Percentiles rank a stretch among this genome's conserved stretches.
phyloP scores from a whole-genome alignment of 2,113 vertebrate species.

The Coreoperca whiteheadi region DNA sequence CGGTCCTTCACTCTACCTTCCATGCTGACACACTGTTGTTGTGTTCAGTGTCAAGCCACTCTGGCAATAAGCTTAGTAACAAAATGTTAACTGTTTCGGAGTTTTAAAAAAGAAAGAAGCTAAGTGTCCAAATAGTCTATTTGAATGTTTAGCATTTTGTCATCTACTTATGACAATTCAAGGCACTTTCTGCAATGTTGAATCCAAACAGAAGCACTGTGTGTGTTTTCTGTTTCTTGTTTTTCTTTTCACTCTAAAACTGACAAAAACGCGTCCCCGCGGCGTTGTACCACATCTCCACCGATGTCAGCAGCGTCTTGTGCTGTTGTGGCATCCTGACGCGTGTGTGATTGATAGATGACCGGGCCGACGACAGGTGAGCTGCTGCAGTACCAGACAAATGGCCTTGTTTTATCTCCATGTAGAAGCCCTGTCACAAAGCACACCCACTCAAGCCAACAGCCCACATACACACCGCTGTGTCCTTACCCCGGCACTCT shows the following conservation, averaged over 20 bases:
- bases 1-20: too few relatives aligned
- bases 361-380: slow-evolving; percentile 30
- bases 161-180: background rate
- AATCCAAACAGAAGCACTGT: background rate
- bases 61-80: too few relatives aligned
- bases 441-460: background rate
- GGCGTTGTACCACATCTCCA: background rate
- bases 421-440: background rate
- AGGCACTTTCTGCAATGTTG: background rate
- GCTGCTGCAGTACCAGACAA: slow-evolving; percentile 39
- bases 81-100: too few relatives aligned
- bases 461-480: background rate
- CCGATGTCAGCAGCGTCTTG: slow-evolving; percentile 29
- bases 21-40: too few relatives aligned
- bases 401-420: slow-evolving; percentile 50
- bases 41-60: too few relatives aligned
- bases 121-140: too few relatives aligned
- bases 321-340: slow-evolving; percentile 42
- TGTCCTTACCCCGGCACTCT: background rate
- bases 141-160: too few relatives aligned
- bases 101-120: too few relatives aligned
- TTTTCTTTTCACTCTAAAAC: slow-evolving; percentile 11
- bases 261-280: background rate
- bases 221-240: slow-evolving; percentile 12
- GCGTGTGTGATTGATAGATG: slow-evolving; percentile 54